These are phyloP conservation scores for Hydractinia echinata DNA, from an alignment of 30 jellyfish, hydroid and myxozoan genomes.

Conservation along the genomic window DNA sequence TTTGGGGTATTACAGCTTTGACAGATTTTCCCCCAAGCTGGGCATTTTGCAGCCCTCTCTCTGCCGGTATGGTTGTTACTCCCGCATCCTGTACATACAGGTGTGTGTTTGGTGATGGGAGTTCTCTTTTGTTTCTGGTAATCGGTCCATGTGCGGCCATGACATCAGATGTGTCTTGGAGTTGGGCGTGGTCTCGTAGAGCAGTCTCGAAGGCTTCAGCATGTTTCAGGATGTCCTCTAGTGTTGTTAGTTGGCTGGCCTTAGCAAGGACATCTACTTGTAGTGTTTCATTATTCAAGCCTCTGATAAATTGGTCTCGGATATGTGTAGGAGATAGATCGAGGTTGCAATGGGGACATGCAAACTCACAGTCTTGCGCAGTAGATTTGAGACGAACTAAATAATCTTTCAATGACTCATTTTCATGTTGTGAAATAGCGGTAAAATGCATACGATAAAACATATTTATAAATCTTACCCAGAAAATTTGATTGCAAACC, in stretches of 20 bases:
- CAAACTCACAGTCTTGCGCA: constrained; percentile 5
- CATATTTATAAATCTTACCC: too few relatives aligned
- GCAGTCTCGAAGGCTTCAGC: constrained; percentile 23
- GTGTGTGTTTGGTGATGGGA: neutral
- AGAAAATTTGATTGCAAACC: too few relatives aligned
- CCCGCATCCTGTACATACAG: constrained; percentile 26
- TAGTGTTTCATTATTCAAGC: neutral
- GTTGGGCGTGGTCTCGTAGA: neutral
- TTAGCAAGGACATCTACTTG: constrained; percentile 23
- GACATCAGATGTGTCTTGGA: constrained; percentile 3
- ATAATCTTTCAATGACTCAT: neutral
- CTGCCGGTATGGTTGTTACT: neutral
- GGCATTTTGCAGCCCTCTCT: neutral
- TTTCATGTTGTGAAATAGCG: neutral
- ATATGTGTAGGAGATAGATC: neutral
- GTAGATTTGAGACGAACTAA: neutral
- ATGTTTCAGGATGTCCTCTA: constrained; percentile 8
- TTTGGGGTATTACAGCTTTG: too few relatives aligned
- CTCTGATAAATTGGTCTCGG: neutral
- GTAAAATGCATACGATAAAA: neutral
- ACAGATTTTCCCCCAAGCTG: neutral
- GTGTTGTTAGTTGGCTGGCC: constrained; percentile 23
- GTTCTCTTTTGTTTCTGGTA: neutral
- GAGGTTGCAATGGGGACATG: constrained; percentile 4
- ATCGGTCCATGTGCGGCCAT: constrained; percentile 10